Conservation (phyloP, 2,888 invertebrate species). For the Lottia scabra region DNA sequence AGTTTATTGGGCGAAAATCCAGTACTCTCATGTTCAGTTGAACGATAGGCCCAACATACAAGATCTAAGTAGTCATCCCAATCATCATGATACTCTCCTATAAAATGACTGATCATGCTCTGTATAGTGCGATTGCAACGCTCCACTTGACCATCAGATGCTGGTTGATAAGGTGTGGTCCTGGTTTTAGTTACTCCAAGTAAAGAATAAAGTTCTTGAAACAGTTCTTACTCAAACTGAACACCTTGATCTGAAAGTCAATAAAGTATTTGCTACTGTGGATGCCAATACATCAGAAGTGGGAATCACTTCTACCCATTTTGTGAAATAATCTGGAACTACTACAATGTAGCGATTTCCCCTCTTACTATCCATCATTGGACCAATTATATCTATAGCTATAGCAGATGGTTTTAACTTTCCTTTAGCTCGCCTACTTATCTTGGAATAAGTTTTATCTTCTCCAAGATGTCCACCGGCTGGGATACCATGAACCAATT, state of each 20-base stretch:
- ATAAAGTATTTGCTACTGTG: slow-evolving; percentile 1
- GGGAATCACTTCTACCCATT: slow-evolving; percentile 7
- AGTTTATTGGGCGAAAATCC: not conserved
- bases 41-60: not conserved
- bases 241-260: slow-evolving; percentile 7
- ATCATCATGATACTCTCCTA: not conserved
- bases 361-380: not conserved
- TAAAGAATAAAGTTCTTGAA: not conserved
- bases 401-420: not conserved
- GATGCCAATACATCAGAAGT: not conserved
- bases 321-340: slow-evolving; percentile 10
- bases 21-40: not conserved
- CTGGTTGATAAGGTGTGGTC: not conserved
- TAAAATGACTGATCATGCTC: not conserved
- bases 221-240: not conserved
- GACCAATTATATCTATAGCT: not conserved
- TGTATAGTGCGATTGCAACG: slow-evolving; percentile 5
- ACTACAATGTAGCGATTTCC: slow-evolving; percentile 4
- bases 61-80: not conserved
- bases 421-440: not conserved
- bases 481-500: not conserved
- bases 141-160: not conserved
- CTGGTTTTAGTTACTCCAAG: not conserved
- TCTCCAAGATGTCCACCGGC: slow-evolving; percentile 2
- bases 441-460: not conserved